These are phyloP conservation scores for Taxidea taxus DNA, from an alignment of 2,113 vertebrate genomes.

Conservation along the genomic window DNA sequence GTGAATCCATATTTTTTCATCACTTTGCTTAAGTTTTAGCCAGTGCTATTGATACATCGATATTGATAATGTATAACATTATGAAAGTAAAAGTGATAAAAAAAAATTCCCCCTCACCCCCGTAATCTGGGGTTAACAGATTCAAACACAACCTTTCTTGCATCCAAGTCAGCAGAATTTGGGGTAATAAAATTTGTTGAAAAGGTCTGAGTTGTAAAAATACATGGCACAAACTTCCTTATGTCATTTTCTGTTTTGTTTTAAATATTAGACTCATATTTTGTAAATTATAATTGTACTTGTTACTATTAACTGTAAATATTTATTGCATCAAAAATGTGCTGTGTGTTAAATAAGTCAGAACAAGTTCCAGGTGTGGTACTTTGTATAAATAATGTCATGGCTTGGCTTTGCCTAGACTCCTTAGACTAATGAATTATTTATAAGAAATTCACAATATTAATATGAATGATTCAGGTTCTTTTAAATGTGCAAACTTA, in stretches of 20 bases:
- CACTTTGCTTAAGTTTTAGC: slow-evolving; percentile 15
- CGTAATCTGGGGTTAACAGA: slow-evolving; percentile 11
- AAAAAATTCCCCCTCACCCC: background rate
- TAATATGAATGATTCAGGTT: slow-evolving; percentile 52
- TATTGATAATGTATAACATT: background rate
- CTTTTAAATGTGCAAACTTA: slow-evolving; percentile 59
- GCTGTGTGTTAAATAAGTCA: slow-evolving; percentile 67
- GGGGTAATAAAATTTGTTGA: slow-evolving; percentile 19
- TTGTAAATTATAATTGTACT: slow-evolving; percentile 65
- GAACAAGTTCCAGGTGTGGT: slow-evolving; percentile 67
- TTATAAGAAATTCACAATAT: slow-evolving; percentile 71
- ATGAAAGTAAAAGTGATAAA: slow-evolving; percentile 6
- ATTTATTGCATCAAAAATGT: slow-evolving; percentile 75
- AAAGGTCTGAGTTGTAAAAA: slow-evolving; percentile 52
- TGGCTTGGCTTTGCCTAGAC: slow-evolving; percentile 57
- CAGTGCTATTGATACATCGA: background rate
- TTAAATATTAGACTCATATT: slow-evolving; percentile 61
- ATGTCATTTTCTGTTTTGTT: slow-evolving; percentile 59
- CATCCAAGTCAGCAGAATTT: background rate
- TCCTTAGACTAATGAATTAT: slow-evolving; percentile 70
- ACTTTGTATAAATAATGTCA: slow-evolving; percentile 73
- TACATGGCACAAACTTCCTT: slow-evolving; percentile 21
- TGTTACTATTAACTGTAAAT: slow-evolving; percentile 68
- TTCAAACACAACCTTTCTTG: slow-evolving; percentile 21
- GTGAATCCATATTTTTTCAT: slow-evolving; percentile 33